A percentile compares a stretch with the other conserved stretches of the same genome.
Conservation (phyloP, 2,797 vertebrate genomes). For the Scarus forsteni region DNA sequence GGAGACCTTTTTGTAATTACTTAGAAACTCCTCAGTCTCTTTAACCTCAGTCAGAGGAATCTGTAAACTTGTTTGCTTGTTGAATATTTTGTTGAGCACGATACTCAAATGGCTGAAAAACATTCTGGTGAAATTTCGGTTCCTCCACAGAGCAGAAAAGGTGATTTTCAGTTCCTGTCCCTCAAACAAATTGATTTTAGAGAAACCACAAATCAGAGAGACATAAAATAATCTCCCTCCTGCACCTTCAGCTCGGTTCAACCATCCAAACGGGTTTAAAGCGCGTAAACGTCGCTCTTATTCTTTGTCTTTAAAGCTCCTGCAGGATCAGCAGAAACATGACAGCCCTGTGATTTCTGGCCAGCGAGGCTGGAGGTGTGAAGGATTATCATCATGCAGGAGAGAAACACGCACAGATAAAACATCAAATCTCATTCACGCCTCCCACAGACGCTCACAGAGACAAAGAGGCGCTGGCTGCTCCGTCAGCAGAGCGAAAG, state of each 20-base stretch:
- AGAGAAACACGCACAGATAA: slow-evolving; percentile 21
- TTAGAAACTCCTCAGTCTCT: no score
- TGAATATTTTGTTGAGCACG: no score
- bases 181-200: neutral
- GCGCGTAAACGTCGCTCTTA: neutral
- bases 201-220: neutral
- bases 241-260: slow-evolving; percentile 5
- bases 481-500: slow-evolving; percentile 25
- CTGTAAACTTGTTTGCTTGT: no score
- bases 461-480: slow-evolving; percentile 6
- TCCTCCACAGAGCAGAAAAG: no score
- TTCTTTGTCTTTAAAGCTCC: slow-evolving; percentile 29
- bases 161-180: no score
- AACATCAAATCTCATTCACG: slow-evolving; percentile 24
- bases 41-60: no score
- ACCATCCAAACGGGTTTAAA: neutral
- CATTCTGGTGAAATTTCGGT: no score
- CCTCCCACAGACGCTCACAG: slow-evolving; percentile 35
- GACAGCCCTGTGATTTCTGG: slow-evolving; percentile 16
- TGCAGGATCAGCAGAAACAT: slow-evolving; percentile 26
- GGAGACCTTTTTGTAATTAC: no score
- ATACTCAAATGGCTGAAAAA: no score
- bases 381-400: slow-evolving; percentile 35
- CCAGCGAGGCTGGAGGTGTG: slow-evolving; percentile 18
- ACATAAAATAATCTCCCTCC: slow-evolving; percentile 1